phyloP scores from a whole-genome alignment of 2,797 vertebrate genomes.

The Microchirus variegatus region DNA sequence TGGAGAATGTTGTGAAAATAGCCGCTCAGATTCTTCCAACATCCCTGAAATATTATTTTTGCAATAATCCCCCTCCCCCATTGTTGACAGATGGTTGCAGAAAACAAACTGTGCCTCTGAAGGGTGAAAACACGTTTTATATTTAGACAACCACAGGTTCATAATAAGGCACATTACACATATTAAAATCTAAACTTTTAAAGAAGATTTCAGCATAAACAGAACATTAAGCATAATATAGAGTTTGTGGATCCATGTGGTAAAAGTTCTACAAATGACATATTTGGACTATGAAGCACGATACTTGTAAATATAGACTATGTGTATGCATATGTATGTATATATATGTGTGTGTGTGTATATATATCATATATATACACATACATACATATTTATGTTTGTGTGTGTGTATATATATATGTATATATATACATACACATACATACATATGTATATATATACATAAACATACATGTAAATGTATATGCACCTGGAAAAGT shows the following conservation, averaged over 20 bases:
- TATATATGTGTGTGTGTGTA: too few species aligned
- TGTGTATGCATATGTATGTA: too few species aligned
- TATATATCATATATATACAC: too few species aligned
- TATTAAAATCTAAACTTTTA: conserved; percentile 52
- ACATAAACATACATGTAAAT: not conserved
- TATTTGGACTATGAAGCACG: conserved; percentile 62
- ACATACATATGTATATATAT: too few species aligned
- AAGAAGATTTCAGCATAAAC: conserved; percentile 71
- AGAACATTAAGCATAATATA: conserved; percentile 37
- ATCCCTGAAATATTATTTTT: too few species aligned
- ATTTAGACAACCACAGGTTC: conserved; percentile 33
- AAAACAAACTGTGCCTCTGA: conserved; percentile 73
- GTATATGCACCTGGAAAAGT: conserved; percentile 62
- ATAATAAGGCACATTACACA: conserved; percentile 59
- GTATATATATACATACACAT: too few species aligned
- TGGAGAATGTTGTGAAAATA: too few species aligned
- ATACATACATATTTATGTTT: too few species aligned
- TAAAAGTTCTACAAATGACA: conserved; percentile 59
- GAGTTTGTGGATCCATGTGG: conserved; percentile 67
- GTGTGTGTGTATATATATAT: too few species aligned
- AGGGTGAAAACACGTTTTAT: conserved; percentile 64
- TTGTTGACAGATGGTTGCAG: too few species aligned
- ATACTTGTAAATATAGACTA: conserved; percentile 42
- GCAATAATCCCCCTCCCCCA: too few species aligned
- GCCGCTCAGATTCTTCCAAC: too few species aligned